Base-by-base conservation (phyloP, 2,113 vertebrate species). In the Indicator indicator region DNA sequence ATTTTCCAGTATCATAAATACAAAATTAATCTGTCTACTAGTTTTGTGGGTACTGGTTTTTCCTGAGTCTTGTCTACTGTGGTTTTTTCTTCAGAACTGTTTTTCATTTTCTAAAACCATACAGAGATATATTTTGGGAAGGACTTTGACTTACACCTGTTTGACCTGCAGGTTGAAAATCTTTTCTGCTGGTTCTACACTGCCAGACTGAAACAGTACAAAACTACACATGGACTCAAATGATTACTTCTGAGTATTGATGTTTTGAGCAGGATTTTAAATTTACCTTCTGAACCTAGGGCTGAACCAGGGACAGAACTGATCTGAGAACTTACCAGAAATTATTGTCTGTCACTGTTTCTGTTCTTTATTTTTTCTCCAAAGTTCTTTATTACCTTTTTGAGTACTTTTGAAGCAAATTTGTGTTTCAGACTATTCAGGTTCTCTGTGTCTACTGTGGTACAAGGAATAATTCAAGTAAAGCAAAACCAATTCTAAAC, bases 81-180 rank as follows among this genome's bases (percentile, higher is more conserved):
- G 27, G 27, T 82, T 85, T 87, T 85, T 70, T 28, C 26, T 56
- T 50, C 48, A 42, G 28, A 58, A 32, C 9, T 71, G 16, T 12
- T 83, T 89, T 75, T 71, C n/a, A 4, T 69, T 72, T 93, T 82
- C 55, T 67, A 70, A 72, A 92, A 58, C 9, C 16, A 46, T 27
- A 14, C 9, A 32, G 69, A 91, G 30, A 42, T 5, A 1, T 93
- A 64, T 76, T 86, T 90, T 82, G 70, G 84, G 90, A 83, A 81
- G 71, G 52, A 42, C 44, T 93, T 89, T 78, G 67, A 72, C 62
- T 82, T 92, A 84, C 32, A 86, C 38, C 63, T 88, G 59, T 71
- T 94, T 88, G 83, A 93, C 92, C 88, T 91, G 36, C 36, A 83
- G 50, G 36, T 1, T 89, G 73, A 60, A 93, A 89, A 55, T 88